Percentiles rank a stretch among this genome's conserved stretches.
Conservation (phyloP, 2,888 invertebrate species). For the Campoplex capitator region DNA sequence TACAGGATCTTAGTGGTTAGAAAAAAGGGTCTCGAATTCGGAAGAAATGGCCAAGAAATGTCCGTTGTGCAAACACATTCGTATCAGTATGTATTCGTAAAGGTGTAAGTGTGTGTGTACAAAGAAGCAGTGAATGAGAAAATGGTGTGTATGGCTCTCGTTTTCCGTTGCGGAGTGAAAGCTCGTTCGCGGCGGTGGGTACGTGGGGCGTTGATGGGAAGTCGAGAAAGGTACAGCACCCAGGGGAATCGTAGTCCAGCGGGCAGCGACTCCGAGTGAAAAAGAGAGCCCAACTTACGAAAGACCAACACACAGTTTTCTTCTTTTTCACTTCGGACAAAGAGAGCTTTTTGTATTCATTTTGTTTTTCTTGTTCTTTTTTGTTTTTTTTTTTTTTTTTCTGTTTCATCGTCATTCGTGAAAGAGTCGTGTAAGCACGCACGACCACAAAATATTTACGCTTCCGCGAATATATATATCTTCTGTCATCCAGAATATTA, state of each 20-base stretch:
- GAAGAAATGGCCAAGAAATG: constrained; percentile 42
- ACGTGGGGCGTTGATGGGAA: constrained; percentile 75
- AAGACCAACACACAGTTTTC: constrained; percentile 54
- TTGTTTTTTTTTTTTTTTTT: constrained; percentile 9
- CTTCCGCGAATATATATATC: background rate
- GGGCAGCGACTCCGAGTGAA: constrained; percentile 35
- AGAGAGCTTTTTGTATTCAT: constrained; percentile 4
- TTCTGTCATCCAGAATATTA: background rate
- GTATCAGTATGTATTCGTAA: background rate
- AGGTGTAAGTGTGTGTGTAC: background rate
- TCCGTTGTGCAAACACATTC: constrained; percentile 14
- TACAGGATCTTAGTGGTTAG: background rate
- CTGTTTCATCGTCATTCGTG: constrained; percentile 29
- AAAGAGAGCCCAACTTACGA: constrained; percentile 60
- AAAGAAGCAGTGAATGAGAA: constrained; percentile 18
- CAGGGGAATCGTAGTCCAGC: constrained; percentile 77
- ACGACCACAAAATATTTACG: background rate
- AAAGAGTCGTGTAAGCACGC: constrained; percentile 12
- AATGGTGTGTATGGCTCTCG: constrained; percentile 23
- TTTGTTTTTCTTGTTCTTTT: background rate
- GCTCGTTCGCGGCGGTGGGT: constrained; percentile 17
- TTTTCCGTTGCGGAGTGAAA: constrained; percentile 34
- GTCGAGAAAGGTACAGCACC: constrained; percentile 76
- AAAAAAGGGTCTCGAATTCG: constrained; percentile 52
- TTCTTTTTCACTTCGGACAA: constrained; percentile 37